Evolutionary conservation across 2,797 vertebrate genomes (phyloP).

Genomic region (Ibycter americanus): DNA sequence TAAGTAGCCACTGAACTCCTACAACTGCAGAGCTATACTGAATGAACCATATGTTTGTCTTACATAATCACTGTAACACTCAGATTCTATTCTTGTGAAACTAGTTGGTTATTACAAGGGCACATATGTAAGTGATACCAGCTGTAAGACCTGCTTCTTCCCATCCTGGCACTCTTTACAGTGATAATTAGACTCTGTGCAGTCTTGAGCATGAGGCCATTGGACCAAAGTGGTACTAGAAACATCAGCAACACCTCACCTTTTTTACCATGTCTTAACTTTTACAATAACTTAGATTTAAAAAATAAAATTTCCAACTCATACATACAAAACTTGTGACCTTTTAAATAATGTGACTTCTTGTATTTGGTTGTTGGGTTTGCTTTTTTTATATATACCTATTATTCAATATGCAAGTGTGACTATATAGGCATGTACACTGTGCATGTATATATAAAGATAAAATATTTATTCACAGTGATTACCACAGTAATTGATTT

Average conservation of each 20-base stretch:
- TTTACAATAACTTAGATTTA: not conserved
- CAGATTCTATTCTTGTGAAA: not conserved
- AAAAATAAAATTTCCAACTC: not conserved
- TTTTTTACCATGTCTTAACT: not conserved
- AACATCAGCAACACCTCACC: not conserved
- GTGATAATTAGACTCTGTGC: not conserved
- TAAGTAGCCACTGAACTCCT: not conserved
- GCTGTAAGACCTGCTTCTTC: not conserved
- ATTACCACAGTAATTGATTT: not conserved
- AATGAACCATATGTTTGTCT: not conserved
- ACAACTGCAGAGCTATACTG: not conserved
- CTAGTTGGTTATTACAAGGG: not conserved
- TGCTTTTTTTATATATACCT: accelerated
- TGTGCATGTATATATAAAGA: not conserved
- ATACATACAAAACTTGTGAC: not conserved
- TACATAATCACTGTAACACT: not conserved
- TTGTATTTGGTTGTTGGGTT: not conserved
- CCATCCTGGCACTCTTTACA: not conserved
- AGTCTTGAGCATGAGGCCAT: not conserved
- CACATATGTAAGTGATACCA: not conserved
- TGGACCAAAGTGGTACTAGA: not conserved
- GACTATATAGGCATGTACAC: not conserved
- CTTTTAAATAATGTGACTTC: not conserved
- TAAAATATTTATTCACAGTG: not conserved
- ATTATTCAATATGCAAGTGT: not conserved